Evolutionary conservation across 64 coral and sea anemone species (phyloP), one percentile per base, ranked within the genome.

Genomic region (Platygyra sinensis): DNA sequence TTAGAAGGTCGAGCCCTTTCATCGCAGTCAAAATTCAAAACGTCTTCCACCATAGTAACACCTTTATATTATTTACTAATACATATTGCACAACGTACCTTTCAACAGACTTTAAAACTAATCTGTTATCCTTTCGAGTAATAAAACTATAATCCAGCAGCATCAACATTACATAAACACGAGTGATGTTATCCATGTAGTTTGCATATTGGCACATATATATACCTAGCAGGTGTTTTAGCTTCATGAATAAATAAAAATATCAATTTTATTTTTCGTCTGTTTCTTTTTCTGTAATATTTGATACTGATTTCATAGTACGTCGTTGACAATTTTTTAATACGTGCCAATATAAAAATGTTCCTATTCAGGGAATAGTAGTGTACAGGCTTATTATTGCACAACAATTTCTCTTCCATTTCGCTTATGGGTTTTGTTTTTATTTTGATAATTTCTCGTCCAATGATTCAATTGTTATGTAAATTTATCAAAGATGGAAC

Each of bases 241-340:
- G 1, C 7, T 22, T 77, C 74, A 77, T 77, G 33, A 77, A 77
- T 77, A 77, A 52, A 36, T 77, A 76, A 76, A 76, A 20, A 76
- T 22, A 76, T 49, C 42, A 77, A 42, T 22, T 77, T 51, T 77
- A 50, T 77, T 77, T 77, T 50, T 67, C 64, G 25, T 24, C 20
- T 49, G 19, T 77, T 50, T 42, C 11, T 50, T 77, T 1, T 15
- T 18, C 6, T 22, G 39, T 22, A n/a, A 69, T 28, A 25, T 69
- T 10, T 69, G 5, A 0, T 22, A n/a, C 65, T 69, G 1, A 69
- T 69, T 67, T 69, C 10, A n/a, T 8, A 27, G 65, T 28, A 10
- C n/a, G 3, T 24, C 7, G 22, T 69, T 69, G 0, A 57, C 15
- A 36, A 36, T 36, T 1, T 36, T 36, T n/a, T n/a, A n/a, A n/a